A percentile compares a stretch with the other conserved stretches of the same genome.
Evolutionary conservation across 2,888 invertebrate genomes (phyloP).

Genomic region (Platycheirus albimanus): DNA sequence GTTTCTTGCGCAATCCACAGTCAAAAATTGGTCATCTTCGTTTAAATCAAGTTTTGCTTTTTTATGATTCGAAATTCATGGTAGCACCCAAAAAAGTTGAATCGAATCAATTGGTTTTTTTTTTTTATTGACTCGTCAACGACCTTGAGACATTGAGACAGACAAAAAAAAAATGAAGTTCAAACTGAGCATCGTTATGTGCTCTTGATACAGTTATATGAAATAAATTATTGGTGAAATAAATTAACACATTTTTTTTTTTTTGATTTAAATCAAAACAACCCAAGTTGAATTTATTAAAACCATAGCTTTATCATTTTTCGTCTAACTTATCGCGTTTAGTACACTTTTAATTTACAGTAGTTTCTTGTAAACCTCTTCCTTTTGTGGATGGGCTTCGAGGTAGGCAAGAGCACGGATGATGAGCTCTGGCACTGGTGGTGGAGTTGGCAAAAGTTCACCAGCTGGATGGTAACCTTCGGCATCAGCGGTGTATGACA

Average conservation of each 20-base stretch:
- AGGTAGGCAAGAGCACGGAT: constrained; percentile 84
- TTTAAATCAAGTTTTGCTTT: constrained; percentile 7
- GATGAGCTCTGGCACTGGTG: constrained; percentile 84
- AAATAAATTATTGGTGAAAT: not conserved
- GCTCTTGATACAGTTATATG: not conserved
- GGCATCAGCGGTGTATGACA: constrained; percentile 85
- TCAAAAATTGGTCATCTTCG: constrained; percentile 1
- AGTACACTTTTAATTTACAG: not conserved
- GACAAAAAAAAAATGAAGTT: not conserved
- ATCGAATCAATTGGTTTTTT: not conserved
- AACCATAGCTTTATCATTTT: constrained; percentile 3
- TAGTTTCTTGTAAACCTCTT: not conserved
- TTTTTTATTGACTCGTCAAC: not conserved
- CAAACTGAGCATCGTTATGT: too few species aligned
- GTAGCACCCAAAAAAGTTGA: not conserved
- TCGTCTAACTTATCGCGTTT: not conserved
- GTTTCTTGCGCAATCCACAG: constrained; percentile 9
- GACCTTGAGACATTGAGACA: constrained; percentile 10
- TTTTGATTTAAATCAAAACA: constrained; percentile 8
- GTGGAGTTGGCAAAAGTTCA: constrained; percentile 83
- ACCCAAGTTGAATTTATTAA: constrained; percentile 15
- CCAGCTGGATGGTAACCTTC: constrained; percentile 84
- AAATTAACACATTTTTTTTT: not conserved
- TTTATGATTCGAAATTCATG: not conserved
- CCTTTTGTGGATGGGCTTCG: constrained; percentile 80